Evolutionary conservation across 2,797 vertebrate genomes (phyloP).

Genomic region (Channallabes apus): DNA sequence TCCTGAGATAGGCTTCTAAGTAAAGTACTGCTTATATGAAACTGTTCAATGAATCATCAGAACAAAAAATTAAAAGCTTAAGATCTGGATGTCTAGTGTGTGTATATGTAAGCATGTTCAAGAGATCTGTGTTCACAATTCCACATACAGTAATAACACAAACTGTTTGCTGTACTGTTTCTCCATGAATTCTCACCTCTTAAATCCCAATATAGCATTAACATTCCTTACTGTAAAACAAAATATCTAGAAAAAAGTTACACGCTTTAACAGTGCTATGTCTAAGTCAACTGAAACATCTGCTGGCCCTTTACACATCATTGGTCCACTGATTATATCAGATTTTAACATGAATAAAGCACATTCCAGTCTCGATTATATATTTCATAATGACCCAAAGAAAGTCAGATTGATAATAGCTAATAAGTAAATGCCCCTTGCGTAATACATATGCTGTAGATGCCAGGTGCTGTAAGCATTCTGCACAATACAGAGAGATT

Average conservation of each 20-base stretch:
- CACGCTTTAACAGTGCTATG: background rate
- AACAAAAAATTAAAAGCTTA: background rate
- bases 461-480: conserved; percentile 44
- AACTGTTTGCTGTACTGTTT: background rate
- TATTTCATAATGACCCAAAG: background rate
- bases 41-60: background rate
- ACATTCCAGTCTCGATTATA: background rate
- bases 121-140: background rate
- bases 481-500: conserved; percentile 46
- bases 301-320: background rate
- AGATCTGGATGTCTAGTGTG: background rate
- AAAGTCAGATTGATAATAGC: conserved; percentile 1
- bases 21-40: background rate
- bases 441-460: conserved; percentile 22
- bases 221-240: background rate
- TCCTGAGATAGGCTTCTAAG: too few relatives aligned
- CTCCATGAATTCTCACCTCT: background rate
- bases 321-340: background rate
- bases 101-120: background rate
- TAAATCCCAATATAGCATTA: background rate
- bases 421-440: background rate
- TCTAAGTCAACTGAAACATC: background rate
- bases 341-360: conserved; percentile 10
- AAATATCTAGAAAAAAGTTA: background rate
- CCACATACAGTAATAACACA: background rate